These are phyloP conservation scores for Drosophila quadrilineata DNA, from an alignment of 1,140 invertebrate species.

Conservation along the genomic window DNA sequence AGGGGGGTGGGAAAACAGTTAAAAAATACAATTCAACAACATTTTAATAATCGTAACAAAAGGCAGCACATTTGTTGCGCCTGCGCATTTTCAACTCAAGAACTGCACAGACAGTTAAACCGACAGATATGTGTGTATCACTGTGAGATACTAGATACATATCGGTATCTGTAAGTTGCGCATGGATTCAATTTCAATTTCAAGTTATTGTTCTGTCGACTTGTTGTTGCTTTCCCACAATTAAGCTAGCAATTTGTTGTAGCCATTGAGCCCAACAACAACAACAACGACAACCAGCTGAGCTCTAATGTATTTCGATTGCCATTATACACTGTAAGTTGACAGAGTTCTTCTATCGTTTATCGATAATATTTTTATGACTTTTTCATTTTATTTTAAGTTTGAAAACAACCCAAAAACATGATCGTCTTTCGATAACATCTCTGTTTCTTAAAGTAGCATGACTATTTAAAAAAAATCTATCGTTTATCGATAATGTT, in stretches of 20 bases:
- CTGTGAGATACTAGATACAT: constrained; percentile 14
- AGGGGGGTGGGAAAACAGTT: too few species aligned
- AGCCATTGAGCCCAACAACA: constrained; percentile 4
- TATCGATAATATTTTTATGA: too few species aligned
- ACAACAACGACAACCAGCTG: background rate
- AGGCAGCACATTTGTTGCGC: constrained; percentile 12
- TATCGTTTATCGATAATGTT: too few species aligned
- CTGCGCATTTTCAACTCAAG: constrained; percentile 27
- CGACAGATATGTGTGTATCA: constrained; percentile 3
- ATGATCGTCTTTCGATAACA: too few species aligned
- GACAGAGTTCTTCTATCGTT: too few species aligned
- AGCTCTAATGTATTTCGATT: too few species aligned
- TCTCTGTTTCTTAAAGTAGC: too few species aligned
- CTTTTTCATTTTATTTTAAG: too few species aligned
- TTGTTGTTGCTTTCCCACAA: constrained; percentile 66
- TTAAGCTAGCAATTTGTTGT: constrained; percentile 58
- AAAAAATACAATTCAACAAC: constrained; percentile 16
- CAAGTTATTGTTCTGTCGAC: constrained; percentile 13
- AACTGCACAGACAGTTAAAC: constrained; percentile 18
- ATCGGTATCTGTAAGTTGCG: constrained; percentile 2
- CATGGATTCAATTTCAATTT: background rate
- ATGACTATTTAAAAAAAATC: too few species aligned
- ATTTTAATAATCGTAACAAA: constrained; percentile 16
- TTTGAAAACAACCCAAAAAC: too few species aligned
- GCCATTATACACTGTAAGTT: too few species aligned